Evolutionary conservation across 2,888 invertebrate species (phyloP), one percentile per base, ranked within the genome.

Genomic region (Aleiodes leptofemur): DNA sequence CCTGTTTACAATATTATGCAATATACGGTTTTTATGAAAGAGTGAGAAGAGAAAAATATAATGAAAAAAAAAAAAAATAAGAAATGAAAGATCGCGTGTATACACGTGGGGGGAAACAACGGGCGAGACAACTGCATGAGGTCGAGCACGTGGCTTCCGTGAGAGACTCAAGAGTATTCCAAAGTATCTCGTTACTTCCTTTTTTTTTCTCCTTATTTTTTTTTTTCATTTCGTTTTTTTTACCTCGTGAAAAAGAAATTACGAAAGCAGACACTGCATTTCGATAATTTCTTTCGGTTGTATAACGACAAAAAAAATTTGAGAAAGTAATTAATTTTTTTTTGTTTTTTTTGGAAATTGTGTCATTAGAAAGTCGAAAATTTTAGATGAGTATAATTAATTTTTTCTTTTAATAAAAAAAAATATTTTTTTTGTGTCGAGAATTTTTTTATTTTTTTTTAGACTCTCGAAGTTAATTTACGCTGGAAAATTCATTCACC

Each of bases 121-220:
- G 43, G 43, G 43, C 43, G 43, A 69, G 23, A 55, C 69, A 69
- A 53, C 9, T 23, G 31, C 14, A 69, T 69, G 57, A 69, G 59
- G 73, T 73, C 69, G 69, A 11, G 68, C 73, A 73, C 73, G 73
- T 73, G 73, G 59, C 68, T 50, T 48, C 53, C 23, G 43, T 43
- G 43, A 23, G 61, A 14, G 48, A 48, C 23, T 23, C 23, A 23
- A 23, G 4, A 23, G 8, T 16, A 16, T 56, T 29, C 3, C 56
- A 56, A 29, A 23, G 4, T 14, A 51, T 55, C 53, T 51, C 51
- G 68, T 61, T 56, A 31, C 66, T 38, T 48, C 50, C 64, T 66
- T 68, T 48, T 16, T 31, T 71, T 43, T 34, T 56, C 50, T 69
- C 29, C 14, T 57, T 55, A 23, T 57, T 29, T 14, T 38, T 38